These are phyloP conservation scores for Paramormyrops hopkinsi DNA, from an alignment of 2,797 vertebrate genomes.

Conservation along the genomic window DNA sequence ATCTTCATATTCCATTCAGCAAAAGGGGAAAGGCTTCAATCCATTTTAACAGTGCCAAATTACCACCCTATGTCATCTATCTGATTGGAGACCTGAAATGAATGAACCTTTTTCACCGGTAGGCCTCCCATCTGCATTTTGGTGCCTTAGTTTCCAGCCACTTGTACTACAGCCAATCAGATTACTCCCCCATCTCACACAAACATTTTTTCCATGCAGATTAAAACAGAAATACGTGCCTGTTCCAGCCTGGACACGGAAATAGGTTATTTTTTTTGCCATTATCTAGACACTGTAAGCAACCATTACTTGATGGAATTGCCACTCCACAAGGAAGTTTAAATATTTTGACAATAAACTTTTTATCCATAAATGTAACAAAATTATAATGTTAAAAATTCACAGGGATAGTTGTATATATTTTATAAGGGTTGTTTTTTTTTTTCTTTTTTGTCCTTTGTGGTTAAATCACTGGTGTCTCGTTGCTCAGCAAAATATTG, in stretches of 20 bases:
- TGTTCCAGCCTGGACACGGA: background rate
- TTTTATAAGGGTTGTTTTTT: background rate
- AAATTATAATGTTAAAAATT: background rate
- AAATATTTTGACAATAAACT: background rate
- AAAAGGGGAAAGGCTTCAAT: background rate
- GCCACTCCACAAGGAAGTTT: background rate
- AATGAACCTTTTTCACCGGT: background rate
- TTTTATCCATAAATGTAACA: background rate
- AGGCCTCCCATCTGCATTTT: background rate
- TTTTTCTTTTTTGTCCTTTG: background rate
- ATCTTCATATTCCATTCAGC: background rate
- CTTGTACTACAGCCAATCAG: background rate
- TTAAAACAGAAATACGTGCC: background rate
- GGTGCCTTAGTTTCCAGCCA: constrained; percentile 9
- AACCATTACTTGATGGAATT: background rate
- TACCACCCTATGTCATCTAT: background rate
- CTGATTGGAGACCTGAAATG: background rate
- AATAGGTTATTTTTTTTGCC: background rate
- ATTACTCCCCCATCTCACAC: background rate
- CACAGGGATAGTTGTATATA: background rate
- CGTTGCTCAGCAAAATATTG: background rate
- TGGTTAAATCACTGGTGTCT: background rate
- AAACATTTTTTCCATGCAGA: background rate
- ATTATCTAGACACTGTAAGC: background rate
- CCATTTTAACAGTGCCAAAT: background rate